phyloP scores from a whole-genome alignment of 2,113 vertebrate genomes.

The Actinemys pallida region DNA sequence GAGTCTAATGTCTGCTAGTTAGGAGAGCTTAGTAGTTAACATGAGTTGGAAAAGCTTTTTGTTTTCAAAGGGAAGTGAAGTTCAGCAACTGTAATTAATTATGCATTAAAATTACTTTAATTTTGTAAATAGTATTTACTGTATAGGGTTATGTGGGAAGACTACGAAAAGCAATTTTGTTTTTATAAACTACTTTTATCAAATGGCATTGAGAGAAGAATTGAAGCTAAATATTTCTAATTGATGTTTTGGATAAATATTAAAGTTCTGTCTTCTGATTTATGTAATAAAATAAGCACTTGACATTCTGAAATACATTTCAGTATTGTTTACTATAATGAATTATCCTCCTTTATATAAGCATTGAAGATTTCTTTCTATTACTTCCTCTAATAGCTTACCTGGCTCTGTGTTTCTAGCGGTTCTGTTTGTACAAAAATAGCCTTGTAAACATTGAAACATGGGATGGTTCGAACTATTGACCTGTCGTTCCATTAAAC shows the following conservation, averaged over 20 bases:
- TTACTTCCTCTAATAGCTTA: conserved; percentile 17
- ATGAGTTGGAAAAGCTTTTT: not conserved
- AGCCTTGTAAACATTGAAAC: not conserved
- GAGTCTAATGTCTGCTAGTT: not conserved
- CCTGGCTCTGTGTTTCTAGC: not conserved
- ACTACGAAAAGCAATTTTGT: not conserved
- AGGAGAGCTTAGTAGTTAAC: not conserved
- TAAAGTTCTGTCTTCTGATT: not conserved
- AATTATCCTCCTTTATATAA: conserved; percentile 8
- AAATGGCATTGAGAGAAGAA: not conserved
- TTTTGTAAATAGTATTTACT: not conserved
- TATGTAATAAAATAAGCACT: not conserved
- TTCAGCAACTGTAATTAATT: conserved; percentile 1
- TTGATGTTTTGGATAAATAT: not conserved
- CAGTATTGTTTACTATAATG: not conserved
- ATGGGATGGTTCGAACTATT: conserved; percentile 20
- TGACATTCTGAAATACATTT: not conserved
- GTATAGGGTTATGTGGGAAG: not conserved
- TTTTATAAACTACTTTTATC: not conserved
- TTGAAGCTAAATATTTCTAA: not conserved
- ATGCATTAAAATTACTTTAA: not conserved
- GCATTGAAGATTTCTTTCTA: not conserved
- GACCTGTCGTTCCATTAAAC: not conserved
- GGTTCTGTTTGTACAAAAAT: not conserved
- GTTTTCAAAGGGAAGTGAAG: not conserved